Percentiles rank a stretch among this genome's conserved stretches.
Evolutionary conservation across 2,888 invertebrate genomes (phyloP).

Genomic region (Homarus gammarus): DNA sequence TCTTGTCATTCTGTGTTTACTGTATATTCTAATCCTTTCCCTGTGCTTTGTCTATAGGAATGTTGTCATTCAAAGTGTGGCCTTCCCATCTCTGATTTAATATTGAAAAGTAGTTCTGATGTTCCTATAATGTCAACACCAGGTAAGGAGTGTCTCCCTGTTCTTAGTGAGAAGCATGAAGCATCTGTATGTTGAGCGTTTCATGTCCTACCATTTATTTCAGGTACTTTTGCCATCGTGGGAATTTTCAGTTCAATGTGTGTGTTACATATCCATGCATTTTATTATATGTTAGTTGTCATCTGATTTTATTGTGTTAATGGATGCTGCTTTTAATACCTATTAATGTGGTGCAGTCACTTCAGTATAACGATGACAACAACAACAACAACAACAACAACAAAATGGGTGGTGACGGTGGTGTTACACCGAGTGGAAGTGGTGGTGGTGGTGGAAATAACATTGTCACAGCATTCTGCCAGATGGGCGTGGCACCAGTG

Average conservation of each 20-base stretch:
- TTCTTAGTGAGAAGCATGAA: not conserved
- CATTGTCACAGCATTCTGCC: not conserved
- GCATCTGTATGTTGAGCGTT: not conserved
- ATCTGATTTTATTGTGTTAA: not conserved
- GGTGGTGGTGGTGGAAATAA: conserved; percentile 19
- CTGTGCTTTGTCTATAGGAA: no score
- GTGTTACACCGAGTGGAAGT: not conserved
- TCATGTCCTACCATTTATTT: not conserved
- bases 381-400: conserved; percentile 7
- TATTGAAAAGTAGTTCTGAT: no score
- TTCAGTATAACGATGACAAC: not conserved
- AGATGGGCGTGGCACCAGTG: conserved; percentile 10
- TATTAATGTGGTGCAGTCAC: conserved; percentile 11
- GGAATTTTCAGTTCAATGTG: not conserved
- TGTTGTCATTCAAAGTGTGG: no score
- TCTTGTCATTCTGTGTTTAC: no score
- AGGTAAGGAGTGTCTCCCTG: not conserved
- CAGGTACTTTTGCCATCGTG: not conserved
- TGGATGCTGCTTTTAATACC: conserved; percentile 12
- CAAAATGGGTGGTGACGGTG: not conserved
- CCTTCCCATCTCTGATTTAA: no score
- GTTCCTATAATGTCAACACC: not conserved
- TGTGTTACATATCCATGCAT: not conserved
- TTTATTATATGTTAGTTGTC: not conserved
- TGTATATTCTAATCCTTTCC: no score